Base-by-base conservation (phyloP, 2,113 vertebrate genomes). In the Lynx canadensis region DNA sequence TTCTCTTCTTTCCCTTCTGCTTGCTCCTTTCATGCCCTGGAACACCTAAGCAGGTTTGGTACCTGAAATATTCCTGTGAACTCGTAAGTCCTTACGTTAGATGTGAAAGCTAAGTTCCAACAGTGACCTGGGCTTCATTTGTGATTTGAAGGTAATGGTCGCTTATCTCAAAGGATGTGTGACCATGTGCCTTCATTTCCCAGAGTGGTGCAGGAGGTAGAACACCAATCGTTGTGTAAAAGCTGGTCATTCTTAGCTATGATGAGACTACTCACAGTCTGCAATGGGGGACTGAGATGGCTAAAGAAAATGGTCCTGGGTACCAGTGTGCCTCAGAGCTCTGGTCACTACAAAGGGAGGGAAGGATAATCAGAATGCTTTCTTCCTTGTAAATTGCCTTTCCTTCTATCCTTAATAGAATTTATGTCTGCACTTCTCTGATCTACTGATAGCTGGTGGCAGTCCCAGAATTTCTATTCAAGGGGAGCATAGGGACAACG, bases 381-480 rank as follows among this genome's bases (percentile, higher is more conserved):
- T 69, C 78, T 96, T 84, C 89, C 76, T 96, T 97, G 89, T 63
- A 90, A 97, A 66, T 90, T 82, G 66, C 80, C 52, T 91, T 97
- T 94, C 87, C 55, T 93, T 96, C 73, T 91, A 33, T 55, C 25
- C 31, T 89, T 81, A 71, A 50, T 66, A 41, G 41, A 90, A 94
- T 89, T 81, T 91, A 31, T 86, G 57, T 78, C 92, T 94, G 50
- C 9, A 48, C 16, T 73, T 84, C 57, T 84, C 50, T 48, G 71
- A 89, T 81, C 48, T 25, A 27, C 68, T 65, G 55, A 45, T 48
- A 92, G 74, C 41, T 82, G 19, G 21, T 71, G 31, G 50, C 29
- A 36, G 29, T 55, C 92, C 52, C 33, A 63, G 69, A 84, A 38
- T 96, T 96, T 96, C 69, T 87, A 68, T n/a, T 76, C 60, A 85